A percentile compares a stretch with the other conserved stretches of the same genome.
These are phyloP conservation scores for Leptinotarsa lineolata DNA, from an alignment of 1,140 invertebrate species.

Conservation along the genomic window DNA sequence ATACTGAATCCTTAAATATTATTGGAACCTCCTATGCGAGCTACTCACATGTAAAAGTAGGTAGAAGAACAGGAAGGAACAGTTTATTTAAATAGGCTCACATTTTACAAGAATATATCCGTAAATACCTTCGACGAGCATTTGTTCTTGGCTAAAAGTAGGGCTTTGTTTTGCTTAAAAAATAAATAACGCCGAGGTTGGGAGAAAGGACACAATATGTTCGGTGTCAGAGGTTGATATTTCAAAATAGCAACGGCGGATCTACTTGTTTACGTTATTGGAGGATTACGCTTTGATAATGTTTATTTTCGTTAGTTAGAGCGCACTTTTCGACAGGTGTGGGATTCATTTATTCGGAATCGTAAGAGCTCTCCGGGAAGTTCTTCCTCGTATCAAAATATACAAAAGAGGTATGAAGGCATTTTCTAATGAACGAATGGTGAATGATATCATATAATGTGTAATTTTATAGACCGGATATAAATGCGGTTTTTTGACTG, in stretches of 20 bases:
- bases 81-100: conserved; percentile 27
- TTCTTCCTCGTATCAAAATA: background rate
- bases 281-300: conserved; percentile 19
- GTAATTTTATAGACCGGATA: too few species aligned
- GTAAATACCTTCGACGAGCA: conserved; percentile 20
- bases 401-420: background rate
- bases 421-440: too few species aligned
- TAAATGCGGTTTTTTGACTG: too few species aligned
- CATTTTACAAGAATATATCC: conserved; percentile 24
- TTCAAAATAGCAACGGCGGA: conserved; percentile 27
- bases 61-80: conserved; percentile 27
- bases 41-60: conserved; percentile 14
- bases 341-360: conserved; percentile 6
- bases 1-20: conserved; percentile 7
- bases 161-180: conserved; percentile 30
- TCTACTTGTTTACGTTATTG: conserved; percentile 26
- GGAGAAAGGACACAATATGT: conserved; percentile 25
- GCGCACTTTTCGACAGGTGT: conserved; percentile 4
- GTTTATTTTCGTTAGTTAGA: conserved; percentile 22
- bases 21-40: background rate
- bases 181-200: conserved; percentile 28
- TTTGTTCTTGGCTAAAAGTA: conserved; percentile 33
- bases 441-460: too few species aligned
- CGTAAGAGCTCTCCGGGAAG: background rate
- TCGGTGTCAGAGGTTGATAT: conserved; percentile 22